Evolutionary conservation across 1,140 invertebrate species (phyloP).

Genomic region (Chrysomallon squamiferum): DNA sequence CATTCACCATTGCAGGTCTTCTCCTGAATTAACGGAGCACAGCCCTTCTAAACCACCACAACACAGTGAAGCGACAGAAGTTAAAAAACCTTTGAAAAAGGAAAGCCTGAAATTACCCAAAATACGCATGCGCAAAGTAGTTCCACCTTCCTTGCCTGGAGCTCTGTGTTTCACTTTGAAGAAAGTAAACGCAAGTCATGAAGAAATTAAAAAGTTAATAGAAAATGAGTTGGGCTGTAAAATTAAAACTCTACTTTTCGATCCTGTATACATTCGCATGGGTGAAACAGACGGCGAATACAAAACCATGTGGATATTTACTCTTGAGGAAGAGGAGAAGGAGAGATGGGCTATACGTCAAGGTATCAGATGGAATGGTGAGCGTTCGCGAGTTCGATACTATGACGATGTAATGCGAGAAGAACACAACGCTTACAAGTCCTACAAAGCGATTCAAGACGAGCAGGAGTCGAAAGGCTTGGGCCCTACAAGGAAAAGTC

Average conservation of each 20-base stretch:
- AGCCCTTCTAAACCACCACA: no score
- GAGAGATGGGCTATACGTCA: not conserved
- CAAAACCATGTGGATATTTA: not conserved
- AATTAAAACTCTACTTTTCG: not conserved
- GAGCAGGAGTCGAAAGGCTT: no score
- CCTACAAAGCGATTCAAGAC: not conserved
- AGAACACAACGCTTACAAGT: not conserved
- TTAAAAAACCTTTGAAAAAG: not conserved
- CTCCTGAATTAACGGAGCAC: no score
- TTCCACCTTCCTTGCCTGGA: not conserved
- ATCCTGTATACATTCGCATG: not conserved
- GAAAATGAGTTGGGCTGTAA: not conserved
- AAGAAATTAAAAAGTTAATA: not conserved
- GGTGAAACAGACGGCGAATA: not conserved
- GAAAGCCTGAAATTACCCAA: not conserved
- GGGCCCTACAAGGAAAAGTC: no score
- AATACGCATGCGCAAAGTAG: not conserved
- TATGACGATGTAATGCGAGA: not conserved
- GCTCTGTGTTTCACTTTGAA: conserved; percentile 2
- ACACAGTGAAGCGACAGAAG: not conserved
- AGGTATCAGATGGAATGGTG: not conserved
- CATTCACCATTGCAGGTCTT: no score
- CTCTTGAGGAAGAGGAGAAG: not conserved
- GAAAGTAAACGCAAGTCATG: not conserved
- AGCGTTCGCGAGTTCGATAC: not conserved